Percentiles rank a stretch among this genome's conserved stretches.
These are phyloP conservation scores for Mormyrus lacerda DNA, from an alignment of 2,113 vertebrate genomes.

Conservation along the genomic window DNA sequence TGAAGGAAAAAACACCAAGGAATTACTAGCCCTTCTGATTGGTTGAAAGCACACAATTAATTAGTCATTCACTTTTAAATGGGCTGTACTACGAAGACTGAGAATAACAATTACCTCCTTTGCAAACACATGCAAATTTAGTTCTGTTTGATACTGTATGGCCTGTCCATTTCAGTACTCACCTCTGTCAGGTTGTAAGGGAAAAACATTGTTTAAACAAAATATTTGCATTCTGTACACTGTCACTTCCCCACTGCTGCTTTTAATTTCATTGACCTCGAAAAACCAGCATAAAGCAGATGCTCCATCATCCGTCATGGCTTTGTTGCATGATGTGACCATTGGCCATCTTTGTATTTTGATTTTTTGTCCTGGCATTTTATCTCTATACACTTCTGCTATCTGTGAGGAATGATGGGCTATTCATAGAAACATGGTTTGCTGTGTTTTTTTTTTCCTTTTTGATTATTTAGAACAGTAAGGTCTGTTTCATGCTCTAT, in stretches of 20 bases:
- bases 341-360: background rate
- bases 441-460: background rate
- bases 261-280: background rate
- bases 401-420: background rate
- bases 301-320: background rate
- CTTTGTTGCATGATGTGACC: background rate
- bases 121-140: background rate
- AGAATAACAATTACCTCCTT: background rate
- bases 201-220: background rate
- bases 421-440: background rate
- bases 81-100: background rate
- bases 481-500: background rate
- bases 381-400: background rate
- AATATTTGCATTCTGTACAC: background rate
- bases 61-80: background rate
- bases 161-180: background rate
- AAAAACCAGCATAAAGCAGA: background rate
- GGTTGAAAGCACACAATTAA: background rate
- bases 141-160: background rate
- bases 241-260: background rate
- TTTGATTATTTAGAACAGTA: background rate
- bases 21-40: background rate
- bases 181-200: background rate
- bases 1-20: background rate
- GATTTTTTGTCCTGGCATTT: background rate